phyloP scores from a whole-genome alignment of 2,888 invertebrate genomes.

The Athripsodes cinereus region DNA sequence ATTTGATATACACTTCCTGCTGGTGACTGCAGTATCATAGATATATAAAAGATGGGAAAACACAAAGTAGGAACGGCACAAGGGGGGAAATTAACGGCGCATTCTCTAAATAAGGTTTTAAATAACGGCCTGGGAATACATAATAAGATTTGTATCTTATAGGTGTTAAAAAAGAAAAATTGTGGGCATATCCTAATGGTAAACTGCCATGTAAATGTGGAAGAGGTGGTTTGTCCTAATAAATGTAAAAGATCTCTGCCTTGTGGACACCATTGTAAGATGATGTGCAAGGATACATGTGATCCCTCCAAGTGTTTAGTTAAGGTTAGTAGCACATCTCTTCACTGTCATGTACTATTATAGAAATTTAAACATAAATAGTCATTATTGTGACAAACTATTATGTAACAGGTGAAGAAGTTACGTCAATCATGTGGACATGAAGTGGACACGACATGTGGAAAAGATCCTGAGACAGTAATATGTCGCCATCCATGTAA shows the following conservation, averaged over 20 bases:
- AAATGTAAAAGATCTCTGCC: slow-evolving; percentile 42
- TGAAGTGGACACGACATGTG: slow-evolving; percentile 39
- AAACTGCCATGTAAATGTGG: slow-evolving; percentile 40
- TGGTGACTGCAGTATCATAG: no score
- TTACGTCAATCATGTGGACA: slow-evolving; percentile 38
- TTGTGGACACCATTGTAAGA: slow-evolving; percentile 50
- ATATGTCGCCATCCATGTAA: slow-evolving; percentile 43
- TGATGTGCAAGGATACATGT: slow-evolving; percentile 44
- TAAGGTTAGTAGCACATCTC: background rate
- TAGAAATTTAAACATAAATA: no score
- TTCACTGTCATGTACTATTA: no score
- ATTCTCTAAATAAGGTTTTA: no score
- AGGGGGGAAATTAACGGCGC: no score
- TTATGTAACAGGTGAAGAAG: slow-evolving; percentile 34
- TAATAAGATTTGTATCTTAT: background rate
- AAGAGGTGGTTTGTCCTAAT: slow-evolving; percentile 38
- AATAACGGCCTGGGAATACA: no score
- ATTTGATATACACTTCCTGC: no score
- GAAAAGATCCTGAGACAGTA: slow-evolving; percentile 31
- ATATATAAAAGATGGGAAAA: no score
- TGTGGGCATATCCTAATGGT: slow-evolving; percentile 44
- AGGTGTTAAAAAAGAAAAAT: slow-evolving; percentile 42
- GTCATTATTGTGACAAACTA: no score
- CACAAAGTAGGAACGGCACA: no score
- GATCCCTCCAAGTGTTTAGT: slow-evolving; percentile 29